phyloP scores from a whole-genome alignment of 2,113 vertebrate genomes.

The Grallaria varia region DNA sequence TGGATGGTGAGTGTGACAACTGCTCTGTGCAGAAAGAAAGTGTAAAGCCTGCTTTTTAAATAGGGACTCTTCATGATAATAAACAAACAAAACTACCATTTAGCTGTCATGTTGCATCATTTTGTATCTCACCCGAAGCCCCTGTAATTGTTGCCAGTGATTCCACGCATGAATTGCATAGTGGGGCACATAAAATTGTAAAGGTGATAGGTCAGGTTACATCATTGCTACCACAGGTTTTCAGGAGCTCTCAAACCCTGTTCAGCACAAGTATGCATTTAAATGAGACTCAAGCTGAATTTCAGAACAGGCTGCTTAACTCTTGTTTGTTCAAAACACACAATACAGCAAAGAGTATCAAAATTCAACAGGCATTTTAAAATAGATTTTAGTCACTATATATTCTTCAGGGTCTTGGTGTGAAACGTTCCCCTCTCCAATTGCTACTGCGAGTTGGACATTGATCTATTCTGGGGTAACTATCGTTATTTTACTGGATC shows the following conservation, averaged over 20 bases:
- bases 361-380: not conserved
- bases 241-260: not conserved
- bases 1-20: slow-evolving; percentile 50
- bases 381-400: not conserved
- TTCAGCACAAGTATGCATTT: not conserved
- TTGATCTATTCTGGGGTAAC: not conserved
- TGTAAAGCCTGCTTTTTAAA: slow-evolving; percentile 52
- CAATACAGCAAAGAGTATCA: not conserved
- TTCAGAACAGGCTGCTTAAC: not conserved
- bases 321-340: not conserved
- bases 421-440: not conserved
- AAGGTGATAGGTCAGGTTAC: slow-evolving; percentile 20
- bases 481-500: not conserved
- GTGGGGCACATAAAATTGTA: slow-evolving; percentile 15
- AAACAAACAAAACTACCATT: slow-evolving; percentile 41
- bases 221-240: not conserved
- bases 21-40: slow-evolving; percentile 37
- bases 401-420: fast-evolving
- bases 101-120: not conserved
- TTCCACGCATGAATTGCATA: not conserved
- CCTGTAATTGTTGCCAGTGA: slow-evolving; percentile 15
- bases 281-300: not conserved
- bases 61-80: slow-evolving; percentile 7
- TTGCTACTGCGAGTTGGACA: not conserved
- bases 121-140: not conserved